Percentiles rank a stretch among this genome's conserved stretches.
These are phyloP conservation scores for Euwallacea similis DNA, from an alignment of 1,140 invertebrate species.

Conservation along the genomic window DNA sequence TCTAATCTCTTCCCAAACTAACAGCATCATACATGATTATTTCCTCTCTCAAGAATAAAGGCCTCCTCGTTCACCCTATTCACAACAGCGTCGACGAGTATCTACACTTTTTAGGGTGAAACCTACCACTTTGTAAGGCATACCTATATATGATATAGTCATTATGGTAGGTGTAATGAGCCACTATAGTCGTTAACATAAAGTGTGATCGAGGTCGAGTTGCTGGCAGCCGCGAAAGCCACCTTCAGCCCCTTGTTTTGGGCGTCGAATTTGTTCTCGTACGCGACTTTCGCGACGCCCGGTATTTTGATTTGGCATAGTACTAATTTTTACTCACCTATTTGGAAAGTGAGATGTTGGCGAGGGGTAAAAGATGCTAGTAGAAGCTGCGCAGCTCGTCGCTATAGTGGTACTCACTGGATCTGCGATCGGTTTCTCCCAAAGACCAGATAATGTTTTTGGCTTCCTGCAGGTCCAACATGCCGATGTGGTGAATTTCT, in stretches of 20 bases:
- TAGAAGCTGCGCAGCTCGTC: constrained; percentile 22
- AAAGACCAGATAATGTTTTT: constrained; percentile 21
- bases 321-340: constrained; percentile 19
- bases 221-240: constrained; percentile 25
- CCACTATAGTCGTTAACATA: constrained; percentile 2
- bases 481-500: not conserved
- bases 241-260: constrained; percentile 3
- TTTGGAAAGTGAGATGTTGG: constrained; percentile 23
- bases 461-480: constrained; percentile 15
- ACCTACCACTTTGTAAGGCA: constrained; percentile 23
- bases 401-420: constrained; percentile 16
- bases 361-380: constrained; percentile 24
- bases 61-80: constrained; percentile 12
- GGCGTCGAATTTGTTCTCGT: constrained; percentile 4
- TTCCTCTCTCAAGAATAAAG: constrained; percentile 11
- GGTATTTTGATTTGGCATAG: constrained; percentile 25
- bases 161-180: constrained; percentile 14
- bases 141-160: constrained; percentile 25
- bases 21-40: constrained; percentile 27
- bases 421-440: constrained; percentile 19
- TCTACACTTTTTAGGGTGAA: constrained; percentile 10
- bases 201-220: not conserved
- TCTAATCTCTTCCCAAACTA: constrained; percentile 1
- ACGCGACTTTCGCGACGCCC: constrained; percentile 11
- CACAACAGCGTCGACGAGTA: not conserved